Base-by-base conservation (phyloP, 2,797 vertebrate genomes). In the Anguilla marmorata region DNA sequence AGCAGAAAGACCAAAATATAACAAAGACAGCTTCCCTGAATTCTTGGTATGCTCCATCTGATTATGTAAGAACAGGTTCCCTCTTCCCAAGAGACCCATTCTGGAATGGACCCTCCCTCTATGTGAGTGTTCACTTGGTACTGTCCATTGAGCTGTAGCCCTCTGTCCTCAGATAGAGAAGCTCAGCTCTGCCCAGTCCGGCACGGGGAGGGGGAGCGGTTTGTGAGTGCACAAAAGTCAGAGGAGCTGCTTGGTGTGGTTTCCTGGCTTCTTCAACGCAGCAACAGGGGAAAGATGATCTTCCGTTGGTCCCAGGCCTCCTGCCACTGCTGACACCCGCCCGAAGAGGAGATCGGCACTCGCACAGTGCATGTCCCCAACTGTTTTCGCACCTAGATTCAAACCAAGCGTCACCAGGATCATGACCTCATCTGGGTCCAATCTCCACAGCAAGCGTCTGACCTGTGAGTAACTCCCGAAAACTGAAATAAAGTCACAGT, bases 371-470 rank as follows among this genome's bases (percentile, higher is more conserved):
- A 6, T 9, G 7, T 82, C 21, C 79, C 21, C 45, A n/a, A 45
- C 45, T 82, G 79, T 8, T n/a, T 50, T n/a, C 41, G 2, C 41
- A 82, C 7, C 79, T 45, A 24, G 41, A 50, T 45, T 45, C 45
- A 30, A 82, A 3, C 21, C 4, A 5, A 48, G 41, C 1, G 5
- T 48, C 16, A 24, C 45, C 85, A 88, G 89, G 91, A 92, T 86
- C 93, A 96, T 96, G 96, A 96, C 93, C 92, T 94, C 96, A 85
- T 93, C 95, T 60, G 92, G 94, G 82, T 91, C 94, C 72, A 95
- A 92, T 91, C 88, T 94, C 63, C 93, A 95, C 91, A 94, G 87
- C 93, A 94, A 94, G 86, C 92, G 90, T 45, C 93, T 93, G 30
- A 89, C 95, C 76, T 92, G 96, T 96, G 92, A 96, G 96, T 96